A percentile compares a stretch with the other conserved stretches of the same genome.
These are phyloP conservation scores for Indicator indicator DNA, from an alignment of 2,113 vertebrate species.

Conservation along the genomic window DNA sequence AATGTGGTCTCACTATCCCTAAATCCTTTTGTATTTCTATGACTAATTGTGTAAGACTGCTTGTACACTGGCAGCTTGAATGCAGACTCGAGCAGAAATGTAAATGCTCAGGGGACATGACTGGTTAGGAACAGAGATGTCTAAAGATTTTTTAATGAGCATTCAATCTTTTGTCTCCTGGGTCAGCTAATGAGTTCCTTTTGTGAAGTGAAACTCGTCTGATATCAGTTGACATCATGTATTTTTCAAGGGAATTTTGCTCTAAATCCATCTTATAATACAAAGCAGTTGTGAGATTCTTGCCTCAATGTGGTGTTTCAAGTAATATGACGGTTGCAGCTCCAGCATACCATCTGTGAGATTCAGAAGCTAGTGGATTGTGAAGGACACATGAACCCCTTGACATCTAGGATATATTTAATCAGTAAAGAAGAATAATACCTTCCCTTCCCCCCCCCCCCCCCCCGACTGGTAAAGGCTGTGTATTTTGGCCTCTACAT, in stretches of 20 bases:
- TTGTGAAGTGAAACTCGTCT: background rate
- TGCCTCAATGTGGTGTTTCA: background rate
- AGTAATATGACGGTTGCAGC: background rate
- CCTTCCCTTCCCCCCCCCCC: no score
- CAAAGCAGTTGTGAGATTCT: background rate
- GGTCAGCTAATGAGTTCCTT: background rate
- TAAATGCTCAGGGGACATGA: background rate
- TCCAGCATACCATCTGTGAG: background rate
- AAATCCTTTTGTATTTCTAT: background rate
- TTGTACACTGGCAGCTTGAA: background rate
- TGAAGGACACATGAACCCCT: background rate
- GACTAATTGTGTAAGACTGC: background rate
- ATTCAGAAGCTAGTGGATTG: background rate
- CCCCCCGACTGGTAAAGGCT: background rate
- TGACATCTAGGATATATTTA: background rate
- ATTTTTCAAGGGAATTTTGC: conserved; percentile 23
- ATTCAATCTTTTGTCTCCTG: conserved; percentile 3
- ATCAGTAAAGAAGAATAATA: background rate
- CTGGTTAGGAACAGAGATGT: background rate
- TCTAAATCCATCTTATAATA: conserved; percentile 16
- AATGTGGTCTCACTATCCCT: background rate
- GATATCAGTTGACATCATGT: background rate
- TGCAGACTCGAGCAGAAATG: background rate
- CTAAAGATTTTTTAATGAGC: background rate
- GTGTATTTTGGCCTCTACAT: conserved; percentile 19